Base-by-base conservation (phyloP, 2,113 vertebrate species). In the Ctenomys sociabilis region DNA sequence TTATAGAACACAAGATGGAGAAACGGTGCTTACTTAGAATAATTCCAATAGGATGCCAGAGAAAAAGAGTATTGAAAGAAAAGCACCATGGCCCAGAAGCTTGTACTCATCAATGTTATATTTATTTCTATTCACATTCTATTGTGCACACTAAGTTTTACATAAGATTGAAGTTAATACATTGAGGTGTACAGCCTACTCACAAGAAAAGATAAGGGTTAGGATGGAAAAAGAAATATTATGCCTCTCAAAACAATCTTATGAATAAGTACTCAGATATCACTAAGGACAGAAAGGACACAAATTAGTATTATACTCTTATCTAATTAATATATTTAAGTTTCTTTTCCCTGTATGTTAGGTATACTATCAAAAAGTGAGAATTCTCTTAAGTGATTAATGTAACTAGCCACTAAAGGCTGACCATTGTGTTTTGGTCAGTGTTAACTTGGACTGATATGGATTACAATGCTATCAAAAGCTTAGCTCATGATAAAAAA, bases 191-290 rank as follows among this genome's bases (percentile, higher is more conserved):
- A 37, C 13, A 94, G 78, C 59, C 5, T 43, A 88, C 22, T 21
- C 13, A 70, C 22, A 91, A 45, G 35, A 66, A 40, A 22, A n/a
- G n/a, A n/a, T n/a, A n/a, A n/a, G n/a, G n/a, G n/a, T n/a, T n/a
- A n/a, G n/a, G n/a, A n/a, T n/a, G n/a, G n/a, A n/a, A 2, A 5
- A 81, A 28, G 91, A 4, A 80, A 45, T 75, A 83, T 43, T 86
- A 83, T 54, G 9, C 66, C 1, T 16, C 68, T 80, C 17, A 90
- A 92, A 24, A 90, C 35, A 72, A 73, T 0, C 3, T 85, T 77
- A 86, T 37, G 57, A 94, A 43, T 95, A 93, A 89, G 2, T 90
- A 90, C 1, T 93, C 63, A 85, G 30, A 68, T 63, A 43, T 66
- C 61, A 3, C 26, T 94, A 54, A 66, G 30, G 26, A 59, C 45